Base-by-base conservation (phyloP, 2,888 invertebrate species). In the Athripsodes cinereus region DNA sequence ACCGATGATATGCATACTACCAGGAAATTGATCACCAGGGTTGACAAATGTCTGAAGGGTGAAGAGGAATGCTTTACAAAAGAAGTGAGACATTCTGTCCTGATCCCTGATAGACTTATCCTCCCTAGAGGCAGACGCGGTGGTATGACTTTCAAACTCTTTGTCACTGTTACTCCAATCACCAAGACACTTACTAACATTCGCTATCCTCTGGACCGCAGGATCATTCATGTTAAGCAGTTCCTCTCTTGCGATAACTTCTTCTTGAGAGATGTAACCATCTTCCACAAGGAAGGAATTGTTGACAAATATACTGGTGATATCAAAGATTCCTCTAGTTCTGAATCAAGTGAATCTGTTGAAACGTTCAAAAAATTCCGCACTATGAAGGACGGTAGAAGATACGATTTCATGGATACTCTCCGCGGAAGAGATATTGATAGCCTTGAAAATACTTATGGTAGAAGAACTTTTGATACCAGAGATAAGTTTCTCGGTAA, bases 181-280 rank as follows among this genome's bases (percentile, higher is more conserved):
- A 50, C 50, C 10, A 11, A 13, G 2, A 50, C n/a, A 2, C 21
- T 11, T 11, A 26, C 22, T n/a, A 81, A 88, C 1, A 76, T 85
- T 65, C 88, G 87, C 60, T 91, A 83, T 80, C 90, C 90, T 64
- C 84, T 90, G 76, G 88, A 91, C 72, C 82, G 87, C 63, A 74
- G 74, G 35, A 80, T 87, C 67, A 26, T 13, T 18, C 19, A 11
- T 6, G 75, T 81, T 59, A 74, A 80, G 64, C 73, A 75, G 51
- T 68, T 70, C 62, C 87, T 84, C 80, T 78, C 75, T 68, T 82
- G 83, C 20, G 79, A 78, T 64, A 89, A 90, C 75, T 83, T 84
- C 74, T 81, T 78, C 72, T 82, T 85, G 74, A 72, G 80, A 64
- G 85, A 87, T 68, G 78, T 85, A 52, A 67, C 75, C 66, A 79